Percentiles rank a stretch among this genome's conserved stretches.
phyloP scores from a whole-genome alignment of 2,888 invertebrate genomes.

The Sesia bembeciformis region DNA sequence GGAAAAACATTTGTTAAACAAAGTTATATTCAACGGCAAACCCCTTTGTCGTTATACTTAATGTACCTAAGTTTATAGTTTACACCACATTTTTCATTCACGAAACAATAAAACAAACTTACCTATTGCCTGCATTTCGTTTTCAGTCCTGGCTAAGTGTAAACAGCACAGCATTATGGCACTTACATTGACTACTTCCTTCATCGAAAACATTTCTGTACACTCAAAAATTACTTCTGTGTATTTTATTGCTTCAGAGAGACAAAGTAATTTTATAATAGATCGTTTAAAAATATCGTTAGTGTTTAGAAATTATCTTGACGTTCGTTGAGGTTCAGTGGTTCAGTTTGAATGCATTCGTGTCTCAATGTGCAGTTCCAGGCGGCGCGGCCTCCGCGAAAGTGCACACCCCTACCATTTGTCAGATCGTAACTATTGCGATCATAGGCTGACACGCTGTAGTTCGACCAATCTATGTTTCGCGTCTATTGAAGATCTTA shows the following conservation, averaged over 20 bases:
- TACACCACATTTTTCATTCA: neutral
- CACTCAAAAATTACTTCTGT: no score
- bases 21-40: no score
- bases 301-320: no score
- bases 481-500: no score
- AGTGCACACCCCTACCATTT: neutral
- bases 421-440: neutral
- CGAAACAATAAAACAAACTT: slow-evolving; percentile 14
- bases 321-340: neutral
- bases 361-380: neutral
- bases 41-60: no score
- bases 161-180: slow-evolving; percentile 35
- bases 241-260: no score
- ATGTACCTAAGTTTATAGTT: no score
- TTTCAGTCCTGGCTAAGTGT: slow-evolving; percentile 26
- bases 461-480: no score
- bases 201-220: slow-evolving; percentile 25
- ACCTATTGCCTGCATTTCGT: slow-evolving; percentile 42
- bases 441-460: no score
- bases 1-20: no score
- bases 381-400: neutral
- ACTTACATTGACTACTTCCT: slow-evolving; percentile 25
- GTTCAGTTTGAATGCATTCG: neutral
- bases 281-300: no score
- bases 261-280: no score